Conservation (phyloP, 2,888 invertebrate genomes). For the Melipona bicolor region DNA sequence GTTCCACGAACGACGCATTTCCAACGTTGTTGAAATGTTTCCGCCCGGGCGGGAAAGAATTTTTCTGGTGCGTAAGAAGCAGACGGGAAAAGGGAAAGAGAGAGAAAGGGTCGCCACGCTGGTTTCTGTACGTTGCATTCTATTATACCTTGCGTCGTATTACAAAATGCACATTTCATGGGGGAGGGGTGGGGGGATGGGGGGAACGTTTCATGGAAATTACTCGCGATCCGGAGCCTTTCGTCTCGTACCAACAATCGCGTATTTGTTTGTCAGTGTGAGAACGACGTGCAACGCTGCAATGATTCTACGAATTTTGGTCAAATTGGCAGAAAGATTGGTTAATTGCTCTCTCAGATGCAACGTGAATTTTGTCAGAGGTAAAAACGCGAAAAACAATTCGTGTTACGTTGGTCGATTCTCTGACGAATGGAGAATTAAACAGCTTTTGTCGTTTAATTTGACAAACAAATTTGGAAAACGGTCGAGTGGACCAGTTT, state of each 20-base stretch:
- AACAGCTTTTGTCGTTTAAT: no score
- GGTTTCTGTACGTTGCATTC: constrained; percentile 33
- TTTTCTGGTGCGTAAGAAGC: constrained; percentile 24
- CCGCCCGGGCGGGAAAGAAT: constrained; percentile 46
- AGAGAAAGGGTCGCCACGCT: not conserved
- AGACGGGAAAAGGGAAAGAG: not conserved
- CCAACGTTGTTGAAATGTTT: constrained; percentile 46
- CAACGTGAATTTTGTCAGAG: no score
- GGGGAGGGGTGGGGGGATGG: not conserved
- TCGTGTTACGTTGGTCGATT: no score
- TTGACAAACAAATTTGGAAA: no score
- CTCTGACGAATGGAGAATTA: no score
- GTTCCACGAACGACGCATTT: constrained; percentile 48
- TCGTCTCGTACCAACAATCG: not conserved
- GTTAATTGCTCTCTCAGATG: no score
- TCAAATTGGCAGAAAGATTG: no score
- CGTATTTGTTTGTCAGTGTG: not conserved
- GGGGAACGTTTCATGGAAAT: constrained; percentile 34
- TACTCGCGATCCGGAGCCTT: not conserved
- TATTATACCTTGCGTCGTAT: not conserved
- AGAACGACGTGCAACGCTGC: not conserved
- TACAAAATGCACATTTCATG: constrained; percentile 33
- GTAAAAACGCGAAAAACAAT: no score
- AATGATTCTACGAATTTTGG: no score
- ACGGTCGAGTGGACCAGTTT: no score